Base-by-base conservation (phyloP, 2,797 vertebrate genomes). In the Sebastes itinus region DNA sequence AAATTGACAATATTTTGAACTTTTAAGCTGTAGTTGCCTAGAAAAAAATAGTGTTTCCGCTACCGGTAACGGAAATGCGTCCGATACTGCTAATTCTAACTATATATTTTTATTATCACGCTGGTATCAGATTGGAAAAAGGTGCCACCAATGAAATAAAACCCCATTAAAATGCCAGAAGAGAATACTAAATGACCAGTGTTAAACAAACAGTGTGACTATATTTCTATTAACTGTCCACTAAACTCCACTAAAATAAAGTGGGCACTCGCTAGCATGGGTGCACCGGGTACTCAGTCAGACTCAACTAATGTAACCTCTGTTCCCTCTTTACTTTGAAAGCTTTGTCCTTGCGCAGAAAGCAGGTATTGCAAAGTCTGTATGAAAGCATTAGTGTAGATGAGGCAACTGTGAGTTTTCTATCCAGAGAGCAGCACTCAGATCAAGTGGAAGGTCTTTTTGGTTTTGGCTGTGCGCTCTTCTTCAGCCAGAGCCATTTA, bases 391-490 rank as follows among this genome's bases (percentile, higher is more conserved):
- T 93, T 91, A 86, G 75, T 2, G 63, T 46, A 77, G 83, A 92
- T 78, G 83, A 90, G 67, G 72, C 79, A 63, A 73, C 82, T 64
- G 75, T 79, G 84, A 86, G 78, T 75, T 80, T 86, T 72, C 76
- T 46, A 84, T 80, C 60, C 77, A 64, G 38, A 73, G 85, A 30
- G 64, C 46, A 73, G 83, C 85, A 88, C 89, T 90, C 86, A 59
- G 87, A 88, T 92, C 87, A 86, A 91, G 88, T 82, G 60, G 82
- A 89, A 92, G 88, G 91, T 90, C 90, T 83, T 80, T 82, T 84
- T 86, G 81, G 68, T 89, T 92, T 69, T 70, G 82, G 68, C 71
- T 75, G 58, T 33, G 38, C 86, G 83, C 77, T 91, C 80, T 75
- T 80, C 86, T 82, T 83, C 81, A 88, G 84, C 77, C 63, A 22